Percentiles rank a stretch among this genome's conserved stretches.
Evolutionary conservation across 2,888 invertebrate genomes (phyloP).

Genomic region (Lissonota sp.): DNA sequence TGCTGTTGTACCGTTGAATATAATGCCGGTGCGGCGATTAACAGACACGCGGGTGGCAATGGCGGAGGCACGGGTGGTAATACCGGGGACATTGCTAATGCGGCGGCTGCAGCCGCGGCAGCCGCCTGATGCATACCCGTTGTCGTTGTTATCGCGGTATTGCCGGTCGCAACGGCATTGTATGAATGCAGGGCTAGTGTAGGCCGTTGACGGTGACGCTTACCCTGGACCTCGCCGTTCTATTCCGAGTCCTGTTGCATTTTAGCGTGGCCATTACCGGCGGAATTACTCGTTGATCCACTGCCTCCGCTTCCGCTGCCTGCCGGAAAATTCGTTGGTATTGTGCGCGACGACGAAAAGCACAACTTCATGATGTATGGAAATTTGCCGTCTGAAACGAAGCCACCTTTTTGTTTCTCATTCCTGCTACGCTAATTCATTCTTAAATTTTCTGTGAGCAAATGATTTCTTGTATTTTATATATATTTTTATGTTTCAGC

Average conservation of each 20-base stretch:
- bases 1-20: slow-evolving; percentile 79
- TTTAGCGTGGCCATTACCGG: slow-evolving; percentile 83
- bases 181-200: slow-evolving; percentile 78
- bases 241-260: slow-evolving; percentile 84
- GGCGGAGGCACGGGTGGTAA: slow-evolving; percentile 80
- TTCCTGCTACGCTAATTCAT: slow-evolving; percentile 10
- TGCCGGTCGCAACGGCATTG: slow-evolving; percentile 73
- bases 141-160: slow-evolving; percentile 75
- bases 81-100: slow-evolving; percentile 83
- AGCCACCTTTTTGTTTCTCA: slow-evolving; percentile 57
- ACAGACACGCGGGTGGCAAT: slow-evolving; percentile 80
- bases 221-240: slow-evolving; percentile 84
- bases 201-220: slow-evolving; percentile 81
- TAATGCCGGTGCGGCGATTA: slow-evolving; percentile 80
- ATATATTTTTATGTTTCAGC: too few relatives aligned
- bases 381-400: slow-evolving; percentile 95
- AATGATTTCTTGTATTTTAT: background rate
- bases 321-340: slow-evolving; percentile 83
- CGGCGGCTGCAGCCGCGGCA: slow-evolving; percentile 68
- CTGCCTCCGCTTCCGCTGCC: slow-evolving; percentile 74
- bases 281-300: slow-evolving; percentile 77
- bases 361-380: slow-evolving; percentile 99
- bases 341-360: slow-evolving; percentile 94
- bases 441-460: background rate
- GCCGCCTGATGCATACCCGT: slow-evolving; percentile 69